Evolutionary conservation across 2,888 invertebrate species (phyloP).

Genomic region (Eremobia ochroleuca): DNA sequence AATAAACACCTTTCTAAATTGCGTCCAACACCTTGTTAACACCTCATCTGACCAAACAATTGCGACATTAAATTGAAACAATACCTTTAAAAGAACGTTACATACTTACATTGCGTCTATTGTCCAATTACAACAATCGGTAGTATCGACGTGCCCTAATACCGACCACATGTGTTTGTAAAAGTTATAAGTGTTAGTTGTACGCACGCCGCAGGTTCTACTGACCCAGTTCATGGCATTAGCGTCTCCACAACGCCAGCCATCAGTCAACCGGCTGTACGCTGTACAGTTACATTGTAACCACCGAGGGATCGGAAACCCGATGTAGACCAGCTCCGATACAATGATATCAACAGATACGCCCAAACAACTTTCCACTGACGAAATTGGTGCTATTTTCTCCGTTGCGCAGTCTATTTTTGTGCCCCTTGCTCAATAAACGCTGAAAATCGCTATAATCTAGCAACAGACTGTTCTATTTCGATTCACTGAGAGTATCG

Average conservation of each 20-base stretch:
- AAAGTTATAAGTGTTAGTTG: conserved; percentile 75
- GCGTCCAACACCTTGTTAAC: conserved; percentile 67
- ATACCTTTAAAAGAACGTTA: conserved; percentile 41
- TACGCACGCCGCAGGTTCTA: conserved; percentile 75
- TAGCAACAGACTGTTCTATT: conserved; percentile 39
- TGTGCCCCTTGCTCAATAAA: conserved; percentile 47
- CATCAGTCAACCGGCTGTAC: conserved; percentile 76
- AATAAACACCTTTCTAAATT: conserved; percentile 73
- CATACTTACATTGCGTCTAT: conserved; percentile 7
- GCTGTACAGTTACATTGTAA: conserved; percentile 74
- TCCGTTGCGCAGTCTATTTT: conserved; percentile 50
- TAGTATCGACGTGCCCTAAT: conserved; percentile 67
- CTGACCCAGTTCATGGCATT: conserved; percentile 84
- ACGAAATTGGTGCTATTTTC: conserved; percentile 61
- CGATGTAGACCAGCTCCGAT: conserved; percentile 53
- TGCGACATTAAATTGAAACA: conserved; percentile 65
- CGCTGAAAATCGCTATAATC: conserved; percentile 60
- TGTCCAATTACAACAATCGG: conserved; percentile 40
- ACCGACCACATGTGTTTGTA: conserved; percentile 75
- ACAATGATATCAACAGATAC: conserved; percentile 63
- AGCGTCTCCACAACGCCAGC: conserved; percentile 77
- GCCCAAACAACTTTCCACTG: conserved; percentile 64
- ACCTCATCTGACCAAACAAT: conserved; percentile 72
- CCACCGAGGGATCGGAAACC: conserved; percentile 62
- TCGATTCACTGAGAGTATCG: conserved; percentile 49